Evolutionary conservation across 2,888 invertebrate species (phyloP).

Genomic region (Acronicta alni): DNA sequence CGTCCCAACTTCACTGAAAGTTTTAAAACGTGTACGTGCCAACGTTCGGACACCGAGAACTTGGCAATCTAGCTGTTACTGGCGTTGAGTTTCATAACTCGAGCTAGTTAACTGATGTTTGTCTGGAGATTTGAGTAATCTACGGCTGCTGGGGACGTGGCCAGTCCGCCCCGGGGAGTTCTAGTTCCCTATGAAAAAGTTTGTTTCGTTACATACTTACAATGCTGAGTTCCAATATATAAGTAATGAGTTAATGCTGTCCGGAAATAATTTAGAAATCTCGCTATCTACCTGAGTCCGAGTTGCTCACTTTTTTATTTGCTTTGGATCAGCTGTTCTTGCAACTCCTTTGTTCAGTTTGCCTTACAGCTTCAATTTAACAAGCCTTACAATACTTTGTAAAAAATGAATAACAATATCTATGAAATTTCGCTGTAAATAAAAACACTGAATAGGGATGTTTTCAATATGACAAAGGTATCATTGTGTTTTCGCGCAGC

Average conservation of each 20-base stretch:
- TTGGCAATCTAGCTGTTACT: slow-evolving; percentile 64
- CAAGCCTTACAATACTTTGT: slow-evolving; percentile 43
- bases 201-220: slow-evolving; percentile 23
- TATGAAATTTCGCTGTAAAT: slow-evolving; percentile 34
- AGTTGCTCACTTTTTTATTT: slow-evolving; percentile 48
- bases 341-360: slow-evolving; percentile 55
- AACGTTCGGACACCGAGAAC: slow-evolving; percentile 53
- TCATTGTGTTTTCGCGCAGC: slow-evolving; percentile 44
- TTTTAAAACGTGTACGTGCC: slow-evolving; percentile 70
- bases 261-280: slow-evolving; percentile 42
- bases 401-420: slow-evolving; percentile 39
- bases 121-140: slow-evolving; percentile 50
- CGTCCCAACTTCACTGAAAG: slow-evolving; percentile 65
- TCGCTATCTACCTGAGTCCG: slow-evolving; percentile 55
- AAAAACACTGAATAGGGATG: slow-evolving; percentile 44
- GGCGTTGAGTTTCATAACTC: slow-evolving; percentile 66
- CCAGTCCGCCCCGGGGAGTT: slow-evolving; percentile 3
- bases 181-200: slow-evolving; percentile 11
- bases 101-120: slow-evolving; percentile 54
- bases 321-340: slow-evolving; percentile 61
- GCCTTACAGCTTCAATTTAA: slow-evolving; percentile 40
- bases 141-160: slow-evolving; percentile 21
- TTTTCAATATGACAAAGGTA: slow-evolving; percentile 40
- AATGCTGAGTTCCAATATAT: slow-evolving; percentile 27
- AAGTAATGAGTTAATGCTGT: slow-evolving; percentile 32